These are phyloP conservation scores for Cebidichthys violaceus DNA, from an alignment of 2,113 vertebrate genomes.

Conservation along the genomic window DNA sequence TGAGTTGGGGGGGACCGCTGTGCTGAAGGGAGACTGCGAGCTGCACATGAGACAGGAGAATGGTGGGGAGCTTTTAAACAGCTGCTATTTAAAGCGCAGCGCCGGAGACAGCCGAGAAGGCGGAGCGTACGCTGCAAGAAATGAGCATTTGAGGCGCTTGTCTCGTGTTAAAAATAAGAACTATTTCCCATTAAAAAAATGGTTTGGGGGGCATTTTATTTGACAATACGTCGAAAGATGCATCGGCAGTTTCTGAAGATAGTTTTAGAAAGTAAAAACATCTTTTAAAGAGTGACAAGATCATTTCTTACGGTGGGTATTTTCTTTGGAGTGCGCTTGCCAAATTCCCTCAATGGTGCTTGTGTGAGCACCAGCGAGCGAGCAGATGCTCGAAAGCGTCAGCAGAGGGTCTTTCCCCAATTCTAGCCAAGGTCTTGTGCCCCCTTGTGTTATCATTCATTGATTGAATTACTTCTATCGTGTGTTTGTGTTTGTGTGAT, in stretches of 20 bases:
- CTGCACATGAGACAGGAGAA: slow-evolving; percentile 57
- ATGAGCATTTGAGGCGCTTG: background rate
- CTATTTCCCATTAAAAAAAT: background rate
- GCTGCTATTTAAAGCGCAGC: slow-evolving; percentile 88
- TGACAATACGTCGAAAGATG: background rate
- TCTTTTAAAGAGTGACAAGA: background rate
- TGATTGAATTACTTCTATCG: background rate
- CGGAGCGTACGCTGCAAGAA: slow-evolving; percentile 69
- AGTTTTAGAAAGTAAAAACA: background rate
- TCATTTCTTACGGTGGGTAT: background rate
- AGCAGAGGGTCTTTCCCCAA: background rate
- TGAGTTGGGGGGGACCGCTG: slow-evolving; percentile 58
- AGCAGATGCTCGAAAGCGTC: background rate
- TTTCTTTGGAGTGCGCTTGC: slow-evolving; percentile 39
- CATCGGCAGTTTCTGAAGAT: rapidly evolving
- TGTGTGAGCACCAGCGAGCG: background rate
- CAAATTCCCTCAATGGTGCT: slow-evolving; percentile 50
- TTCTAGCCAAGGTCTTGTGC: background rate
- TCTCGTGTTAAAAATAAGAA: background rate
- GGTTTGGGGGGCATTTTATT: background rate
- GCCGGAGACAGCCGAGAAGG: slow-evolving; percentile 70
- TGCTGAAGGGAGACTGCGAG: slow-evolving; percentile 26
- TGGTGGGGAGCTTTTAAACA: slow-evolving; percentile 77
- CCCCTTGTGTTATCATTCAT: background rate
- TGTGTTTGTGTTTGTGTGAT: background rate